Base-by-base conservation (phyloP, 2,888 invertebrate genomes). In the Pterostichus niger region DNA sequence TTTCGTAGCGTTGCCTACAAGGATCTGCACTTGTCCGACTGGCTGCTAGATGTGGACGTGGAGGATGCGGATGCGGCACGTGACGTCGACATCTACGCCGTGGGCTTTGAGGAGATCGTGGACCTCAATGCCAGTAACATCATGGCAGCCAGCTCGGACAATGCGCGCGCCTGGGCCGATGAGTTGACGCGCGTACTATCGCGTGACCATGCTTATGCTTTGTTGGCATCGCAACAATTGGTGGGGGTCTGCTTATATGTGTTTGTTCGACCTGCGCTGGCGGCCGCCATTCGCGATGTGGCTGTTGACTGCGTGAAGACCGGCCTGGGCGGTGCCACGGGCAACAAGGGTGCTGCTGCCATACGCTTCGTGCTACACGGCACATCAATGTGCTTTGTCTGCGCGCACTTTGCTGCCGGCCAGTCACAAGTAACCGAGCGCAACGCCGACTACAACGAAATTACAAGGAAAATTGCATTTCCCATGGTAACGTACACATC, bases 81-180 rank as follows among this genome's bases (percentile, higher is more conserved):
- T 6, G 68, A 71, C 15, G 95, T 96, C 77, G 99, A 99, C 90
- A 96, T 99, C 84, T 99, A 96, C 91, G 99, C 98, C 0, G 96
- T 99, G 88, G 99, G 99, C 15, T 99, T 99, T 91, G 98, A 99
- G 90, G 99, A 99, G 92, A 99, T 99, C 86, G 99, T 99, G 9
- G 99, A 99, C 91, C 91, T 99, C 85, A 99, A 98, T 92, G 99
- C 99, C 3, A 96, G 97, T 86, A 99, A 99, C 89, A 99, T 99
- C 86, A 95, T 99, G 92, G 98, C 97, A 85, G 97, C 98, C 33
- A 96, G 97, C 89, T 94, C 95, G 61, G 97, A 97, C 87, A 98
- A 98, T 91, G 97, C 98, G 78, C 95, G 95, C 90, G 94, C 96
- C 81, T 99, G 99, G 99, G 97, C 97, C 85, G 96, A 96, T 86